Conservation (phyloP, 2,888 invertebrate genomes). For the Troides helena region DNA sequence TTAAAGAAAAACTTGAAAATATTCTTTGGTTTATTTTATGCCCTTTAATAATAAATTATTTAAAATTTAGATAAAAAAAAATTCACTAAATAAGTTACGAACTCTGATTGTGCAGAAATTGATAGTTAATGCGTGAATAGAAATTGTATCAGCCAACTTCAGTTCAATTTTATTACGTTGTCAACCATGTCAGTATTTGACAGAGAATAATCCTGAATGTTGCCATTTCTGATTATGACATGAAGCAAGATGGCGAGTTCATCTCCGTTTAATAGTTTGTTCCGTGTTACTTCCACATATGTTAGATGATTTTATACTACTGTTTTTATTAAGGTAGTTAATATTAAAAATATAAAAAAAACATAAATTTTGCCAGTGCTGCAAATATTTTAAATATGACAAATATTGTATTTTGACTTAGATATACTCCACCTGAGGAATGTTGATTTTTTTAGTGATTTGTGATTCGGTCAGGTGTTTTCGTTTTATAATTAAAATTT, state of each 20-base stretch:
- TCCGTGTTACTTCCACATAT: constrained; percentile 64
- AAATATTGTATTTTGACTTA: constrained; percentile 43
- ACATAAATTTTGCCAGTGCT: constrained; percentile 47
- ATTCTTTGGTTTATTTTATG: background rate
- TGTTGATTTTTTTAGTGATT: constrained; percentile 82
- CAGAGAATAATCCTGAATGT: constrained; percentile 49
- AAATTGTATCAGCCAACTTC: constrained; percentile 39
- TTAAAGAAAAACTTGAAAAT: background rate
- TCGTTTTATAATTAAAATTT: constrained; percentile 76
- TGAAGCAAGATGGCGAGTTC: constrained; percentile 80
- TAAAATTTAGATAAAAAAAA: too few relatives aligned
- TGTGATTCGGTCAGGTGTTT: constrained; percentile 82
- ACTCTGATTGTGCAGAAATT: background rate
- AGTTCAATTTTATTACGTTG: constrained; percentile 48
- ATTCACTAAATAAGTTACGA: background rate
- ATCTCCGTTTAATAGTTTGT: constrained; percentile 75
- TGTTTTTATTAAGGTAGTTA: constrained; percentile 55
- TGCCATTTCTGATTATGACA: constrained; percentile 67
- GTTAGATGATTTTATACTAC: constrained; percentile 66
- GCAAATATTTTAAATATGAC: constrained; percentile 46
- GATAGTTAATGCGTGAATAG: background rate
- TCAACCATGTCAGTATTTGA: constrained; percentile 44
- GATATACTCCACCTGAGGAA: constrained; percentile 83
- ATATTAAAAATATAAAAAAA: constrained; percentile 42
- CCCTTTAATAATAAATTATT: too few relatives aligned